A percentile compares a stretch with the other conserved stretches of the same genome.
Evolutionary conservation across 2,888 invertebrate genomes (phyloP).

Genomic region (Capitulum mitella): DNA sequence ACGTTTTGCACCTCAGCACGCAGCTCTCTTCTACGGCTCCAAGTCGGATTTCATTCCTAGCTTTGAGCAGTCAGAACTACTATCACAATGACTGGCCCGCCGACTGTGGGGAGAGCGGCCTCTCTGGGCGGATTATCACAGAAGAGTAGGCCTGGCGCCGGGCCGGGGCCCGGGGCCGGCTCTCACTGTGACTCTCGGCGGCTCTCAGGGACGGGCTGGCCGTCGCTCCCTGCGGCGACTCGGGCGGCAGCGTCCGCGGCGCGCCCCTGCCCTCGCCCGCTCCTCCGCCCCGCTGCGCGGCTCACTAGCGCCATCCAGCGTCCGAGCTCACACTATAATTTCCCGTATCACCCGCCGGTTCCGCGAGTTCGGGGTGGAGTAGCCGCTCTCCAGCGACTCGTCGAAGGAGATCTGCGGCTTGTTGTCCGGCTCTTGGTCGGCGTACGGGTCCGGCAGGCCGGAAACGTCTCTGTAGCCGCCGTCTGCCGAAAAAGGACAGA

Average conservation of each 20-base stretch:
- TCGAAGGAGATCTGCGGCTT: constrained; percentile 84
- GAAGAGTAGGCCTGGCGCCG: neutral
- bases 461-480: constrained; percentile 91
- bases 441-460: constrained; percentile 80
- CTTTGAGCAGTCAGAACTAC: constrained; percentile 26
- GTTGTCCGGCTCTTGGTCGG: constrained; percentile 60
- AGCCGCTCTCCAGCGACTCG: constrained; percentile 86
- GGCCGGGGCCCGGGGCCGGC: neutral
- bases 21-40: neutral
- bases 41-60: neutral
- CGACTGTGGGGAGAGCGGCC: neutral
- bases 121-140: constrained; percentile 23
- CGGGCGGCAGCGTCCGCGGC: neutral
- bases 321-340: constrained; percentile 63
- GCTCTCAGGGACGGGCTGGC: neutral
- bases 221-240: neutral
- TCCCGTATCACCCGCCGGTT: constrained; percentile 86
- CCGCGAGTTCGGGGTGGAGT: constrained; percentile 88
- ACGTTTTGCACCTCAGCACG: too few species aligned
- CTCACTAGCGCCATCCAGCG: neutral
- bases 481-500: constrained; percentile 52
- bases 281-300: neutral
- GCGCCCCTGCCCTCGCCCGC: neutral
- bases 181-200: neutral
- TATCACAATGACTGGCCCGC: constrained; percentile 27